phyloP scores from a whole-genome alignment of 2,888 invertebrate genomes.

The Philereme vetulata region DNA sequence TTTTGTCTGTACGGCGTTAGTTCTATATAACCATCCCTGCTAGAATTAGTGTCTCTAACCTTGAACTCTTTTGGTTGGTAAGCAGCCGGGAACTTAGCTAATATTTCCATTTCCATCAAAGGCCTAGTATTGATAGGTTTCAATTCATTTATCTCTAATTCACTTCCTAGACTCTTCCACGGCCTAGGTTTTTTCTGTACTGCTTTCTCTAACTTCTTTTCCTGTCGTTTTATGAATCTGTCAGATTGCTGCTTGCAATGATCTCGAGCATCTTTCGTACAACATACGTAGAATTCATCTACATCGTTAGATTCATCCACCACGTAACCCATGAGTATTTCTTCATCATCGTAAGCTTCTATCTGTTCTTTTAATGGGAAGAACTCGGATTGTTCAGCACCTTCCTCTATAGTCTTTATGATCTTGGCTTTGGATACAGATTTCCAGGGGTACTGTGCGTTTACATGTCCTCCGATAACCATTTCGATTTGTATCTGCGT shows the following conservation, averaged over 20 bases:
- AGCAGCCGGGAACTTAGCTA: constrained; percentile 83
- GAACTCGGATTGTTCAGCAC: constrained; percentile 79
- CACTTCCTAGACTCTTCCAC: constrained; percentile 87
- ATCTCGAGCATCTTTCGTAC: constrained; percentile 82
- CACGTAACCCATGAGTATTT: constrained; percentile 86
- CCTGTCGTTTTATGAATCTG: constrained; percentile 81
- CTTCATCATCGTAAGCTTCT: constrained; percentile 64
- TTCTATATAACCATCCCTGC: constrained; percentile 88
- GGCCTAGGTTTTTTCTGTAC: constrained; percentile 80
- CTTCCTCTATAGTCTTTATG: constrained; percentile 84
- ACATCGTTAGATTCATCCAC: constrained; percentile 84
- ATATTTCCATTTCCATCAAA: constrained; percentile 87
- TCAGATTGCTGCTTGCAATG: constrained; percentile 79
- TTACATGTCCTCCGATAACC: constrained; percentile 87
- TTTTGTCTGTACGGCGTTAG: constrained; percentile 83
- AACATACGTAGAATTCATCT: constrained; percentile 88
- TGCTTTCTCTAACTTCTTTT: constrained; percentile 82
- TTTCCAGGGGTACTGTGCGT: constrained; percentile 90
- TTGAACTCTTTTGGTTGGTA: constrained; percentile 75
- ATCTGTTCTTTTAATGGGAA: constrained; percentile 64
- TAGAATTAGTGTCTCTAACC: constrained; percentile 81
- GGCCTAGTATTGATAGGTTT: constrained; percentile 81
- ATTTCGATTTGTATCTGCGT: constrained; percentile 86
- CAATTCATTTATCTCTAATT: constrained; percentile 83
- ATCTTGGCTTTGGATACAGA: constrained; percentile 84